phyloP scores from a whole-genome alignment of 2,888 invertebrate genomes.

The Diploptera punctata region DNA sequence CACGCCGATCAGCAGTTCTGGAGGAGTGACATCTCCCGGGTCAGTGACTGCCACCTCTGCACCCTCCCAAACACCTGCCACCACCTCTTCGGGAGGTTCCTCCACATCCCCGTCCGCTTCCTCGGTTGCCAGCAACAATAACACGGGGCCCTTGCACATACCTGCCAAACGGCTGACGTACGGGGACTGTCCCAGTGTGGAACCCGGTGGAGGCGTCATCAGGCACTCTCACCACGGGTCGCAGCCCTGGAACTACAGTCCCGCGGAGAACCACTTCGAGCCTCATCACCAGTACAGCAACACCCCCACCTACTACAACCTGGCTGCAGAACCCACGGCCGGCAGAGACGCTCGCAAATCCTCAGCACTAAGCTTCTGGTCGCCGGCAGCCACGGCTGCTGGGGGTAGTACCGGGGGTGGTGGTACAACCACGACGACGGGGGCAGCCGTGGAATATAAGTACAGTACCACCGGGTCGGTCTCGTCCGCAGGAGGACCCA shows the following conservation, averaged over 20 bases:
- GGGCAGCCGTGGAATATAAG: constrained; percentile 33
- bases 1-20: constrained; percentile 45
- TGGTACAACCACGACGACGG: constrained; percentile 34
- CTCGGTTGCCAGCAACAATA: constrained; percentile 60
- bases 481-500: constrained; percentile 68
- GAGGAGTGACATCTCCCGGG: constrained; percentile 28
- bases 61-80: constrained; percentile 41
- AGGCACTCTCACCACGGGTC: constrained; percentile 68
- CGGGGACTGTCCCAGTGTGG: constrained; percentile 59
- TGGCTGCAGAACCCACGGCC: constrained; percentile 64
- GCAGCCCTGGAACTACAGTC: constrained; percentile 76
- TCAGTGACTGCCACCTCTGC: constrained; percentile 49
- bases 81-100: constrained; percentile 42
- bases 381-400: constrained; percentile 60
- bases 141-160: constrained; percentile 78
- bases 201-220: constrained; percentile 70
- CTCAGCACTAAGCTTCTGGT: constrained; percentile 71
- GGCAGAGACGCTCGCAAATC: constrained; percentile 65
- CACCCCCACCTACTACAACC: constrained; percentile 76
- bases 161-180: constrained; percentile 80
- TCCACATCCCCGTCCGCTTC: constrained; percentile 37
- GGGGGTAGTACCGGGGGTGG: constrained; percentile 43
- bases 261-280: constrained; percentile 63
- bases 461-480: constrained; percentile 33
- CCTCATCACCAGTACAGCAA: constrained; percentile 73